Percentiles rank a stretch among this genome's conserved stretches.
Evolutionary conservation across 2,113 vertebrate genomes (phyloP).

Genomic region (Eonycteris spelaea): DNA sequence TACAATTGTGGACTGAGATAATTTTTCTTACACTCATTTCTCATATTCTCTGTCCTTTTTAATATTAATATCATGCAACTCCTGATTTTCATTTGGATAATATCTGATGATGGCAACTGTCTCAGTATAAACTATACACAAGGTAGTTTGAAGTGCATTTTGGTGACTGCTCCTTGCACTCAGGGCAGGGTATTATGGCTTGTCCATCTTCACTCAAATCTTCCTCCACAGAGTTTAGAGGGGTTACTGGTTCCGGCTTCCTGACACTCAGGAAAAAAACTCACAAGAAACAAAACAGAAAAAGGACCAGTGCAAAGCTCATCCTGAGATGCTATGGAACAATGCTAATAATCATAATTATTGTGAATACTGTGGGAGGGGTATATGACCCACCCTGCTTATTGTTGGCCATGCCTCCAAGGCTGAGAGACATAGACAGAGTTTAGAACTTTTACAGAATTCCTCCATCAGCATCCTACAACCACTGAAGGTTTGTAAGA

Average conservation of each 20-base stretch:
- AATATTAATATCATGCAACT: constrained; percentile 69
- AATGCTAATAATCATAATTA: background rate
- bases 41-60: constrained; percentile 65
- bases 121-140: constrained; percentile 26
- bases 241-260: background rate
- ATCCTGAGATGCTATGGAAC: background rate
- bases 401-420: background rate
- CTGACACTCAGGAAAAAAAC: background rate
- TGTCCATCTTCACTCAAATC: constrained; percentile 15
- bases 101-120: constrained; percentile 53
- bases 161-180: constrained; percentile 19
- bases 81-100: constrained; percentile 60
- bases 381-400: background rate
- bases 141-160: constrained; percentile 46
- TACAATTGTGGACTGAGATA: constrained; percentile 54
- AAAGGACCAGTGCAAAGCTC: background rate
- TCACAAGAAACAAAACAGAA: background rate
- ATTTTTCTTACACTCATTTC: constrained; percentile 70
- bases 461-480: background rate
- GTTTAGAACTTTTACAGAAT: background rate
- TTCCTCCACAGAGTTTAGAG: background rate
- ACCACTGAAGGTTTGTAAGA: background rate
- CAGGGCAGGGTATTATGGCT: background rate
- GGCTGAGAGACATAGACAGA: background rate
- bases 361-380: background rate